Evolutionary conservation across 2,113 vertebrate species (phyloP).

Genomic region (Clinocottus analis): DNA sequence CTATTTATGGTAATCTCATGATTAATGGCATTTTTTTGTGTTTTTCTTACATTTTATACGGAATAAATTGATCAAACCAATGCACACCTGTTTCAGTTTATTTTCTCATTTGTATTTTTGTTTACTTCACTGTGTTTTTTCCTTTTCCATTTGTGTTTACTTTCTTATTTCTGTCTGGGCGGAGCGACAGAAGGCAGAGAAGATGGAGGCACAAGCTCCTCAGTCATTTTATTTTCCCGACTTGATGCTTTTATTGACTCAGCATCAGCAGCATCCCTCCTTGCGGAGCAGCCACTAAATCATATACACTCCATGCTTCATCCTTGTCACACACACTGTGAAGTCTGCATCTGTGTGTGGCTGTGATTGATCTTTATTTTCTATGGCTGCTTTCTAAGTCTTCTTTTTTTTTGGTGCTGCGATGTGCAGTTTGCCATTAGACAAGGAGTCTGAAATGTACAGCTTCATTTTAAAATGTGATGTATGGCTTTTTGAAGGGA

Average conservation of each 20-base stretch:
- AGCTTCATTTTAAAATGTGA: slow-evolving; percentile 31
- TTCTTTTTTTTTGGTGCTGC: slow-evolving; percentile 38
- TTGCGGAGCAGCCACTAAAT: slow-evolving; percentile 58
- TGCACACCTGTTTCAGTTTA: background rate
- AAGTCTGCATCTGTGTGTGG: slow-evolving; percentile 50
- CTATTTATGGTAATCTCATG: no score
- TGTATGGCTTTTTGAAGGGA: slow-evolving; percentile 27
- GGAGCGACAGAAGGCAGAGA: slow-evolving; percentile 39
- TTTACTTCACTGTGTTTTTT: background rate
- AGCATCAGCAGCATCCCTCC: slow-evolving; percentile 55
- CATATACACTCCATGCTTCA: slow-evolving; percentile 56
- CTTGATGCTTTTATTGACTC: slow-evolving; percentile 73
- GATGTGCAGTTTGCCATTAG: slow-evolving; percentile 54
- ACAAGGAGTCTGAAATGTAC: slow-evolving; percentile 31
- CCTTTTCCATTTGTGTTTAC: slow-evolving; percentile 14
- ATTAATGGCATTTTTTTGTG: background rate
- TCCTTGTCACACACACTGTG: slow-evolving; percentile 66
- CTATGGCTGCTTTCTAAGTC: slow-evolving; percentile 28
- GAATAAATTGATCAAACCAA: background rate
- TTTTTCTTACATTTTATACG: background rate
- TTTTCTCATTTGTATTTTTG: slow-evolving; percentile 1
- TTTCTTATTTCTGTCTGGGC: slow-evolving; percentile 25
- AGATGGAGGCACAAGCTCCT: slow-evolving; percentile 46
- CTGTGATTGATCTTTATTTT: slow-evolving; percentile 71
- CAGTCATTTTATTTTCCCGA: slow-evolving; percentile 52